Conservation (phyloP, 92 coral and sea anemone genomes). For the Porites divaricata region DNA sequence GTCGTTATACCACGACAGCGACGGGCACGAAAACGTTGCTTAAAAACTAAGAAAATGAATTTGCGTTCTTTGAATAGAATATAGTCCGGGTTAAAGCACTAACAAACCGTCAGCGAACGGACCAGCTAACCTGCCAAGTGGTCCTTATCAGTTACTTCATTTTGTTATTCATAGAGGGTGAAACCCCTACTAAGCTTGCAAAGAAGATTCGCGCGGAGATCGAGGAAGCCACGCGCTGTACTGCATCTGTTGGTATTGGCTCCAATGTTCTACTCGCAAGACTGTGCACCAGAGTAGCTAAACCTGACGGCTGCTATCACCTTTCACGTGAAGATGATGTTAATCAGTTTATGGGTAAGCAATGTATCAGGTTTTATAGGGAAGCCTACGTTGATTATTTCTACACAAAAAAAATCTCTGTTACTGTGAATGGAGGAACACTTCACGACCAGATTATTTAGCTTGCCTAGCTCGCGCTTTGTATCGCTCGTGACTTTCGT, state of each 20-base stretch:
- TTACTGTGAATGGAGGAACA: too few species aligned
- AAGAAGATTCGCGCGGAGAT: slow-evolving; percentile 82
- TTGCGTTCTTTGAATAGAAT: too few species aligned
- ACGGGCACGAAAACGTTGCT: too few species aligned
- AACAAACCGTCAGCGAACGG: not conserved
- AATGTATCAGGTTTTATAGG: not conserved
- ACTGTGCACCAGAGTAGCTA: slow-evolving; percentile 92
- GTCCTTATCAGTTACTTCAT: too few species aligned
- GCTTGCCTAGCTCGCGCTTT: too few species aligned
- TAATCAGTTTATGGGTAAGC: slow-evolving; percentile 83
- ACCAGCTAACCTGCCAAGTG: not conserved
- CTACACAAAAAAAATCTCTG: too few species aligned
- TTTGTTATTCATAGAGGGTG: slow-evolving; percentile 48
- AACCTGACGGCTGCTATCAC: slow-evolving; percentile 91
- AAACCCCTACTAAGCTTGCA: slow-evolving; percentile 76
- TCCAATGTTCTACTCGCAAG: slow-evolving; percentile 86
- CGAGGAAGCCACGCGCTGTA: slow-evolving; percentile 79
- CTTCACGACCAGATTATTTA: too few species aligned
- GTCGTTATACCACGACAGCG: too few species aligned
- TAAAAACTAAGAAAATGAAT: too few species aligned
- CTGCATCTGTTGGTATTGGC: slow-evolving; percentile 89
- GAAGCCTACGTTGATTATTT: too few species aligned
- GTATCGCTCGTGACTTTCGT: too few species aligned
- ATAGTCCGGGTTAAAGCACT: too few species aligned
- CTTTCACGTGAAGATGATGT: slow-evolving; percentile 61